These are phyloP conservation scores for Lamproptera curius DNA, from an alignment of 2,888 invertebrate species.

Conservation along the genomic window DNA sequence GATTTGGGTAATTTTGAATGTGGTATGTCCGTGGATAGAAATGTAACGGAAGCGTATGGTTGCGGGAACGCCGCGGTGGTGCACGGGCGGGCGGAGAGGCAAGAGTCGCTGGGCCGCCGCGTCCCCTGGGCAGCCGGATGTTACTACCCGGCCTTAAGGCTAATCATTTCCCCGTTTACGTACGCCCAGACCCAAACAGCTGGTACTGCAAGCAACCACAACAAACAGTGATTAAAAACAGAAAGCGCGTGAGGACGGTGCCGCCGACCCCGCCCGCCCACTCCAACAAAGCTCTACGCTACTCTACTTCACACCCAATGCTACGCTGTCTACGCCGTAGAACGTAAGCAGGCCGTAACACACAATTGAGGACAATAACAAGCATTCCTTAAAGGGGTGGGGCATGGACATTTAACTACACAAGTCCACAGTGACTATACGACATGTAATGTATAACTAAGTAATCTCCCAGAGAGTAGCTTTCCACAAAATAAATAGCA, in stretches of 20 bases:
- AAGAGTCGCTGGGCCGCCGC: constrained; percentile 25
- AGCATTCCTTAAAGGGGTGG: too few relatives aligned
- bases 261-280: constrained; percentile 45
- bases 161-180: constrained; percentile 66
- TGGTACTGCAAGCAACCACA: constrained; percentile 81
- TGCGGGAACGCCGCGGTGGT: constrained; percentile 33
- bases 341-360: constrained; percentile 6
- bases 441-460: too few relatives aligned
- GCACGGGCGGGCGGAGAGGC: constrained; percentile 24
- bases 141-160: constrained; percentile 54
- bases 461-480: too few relatives aligned
- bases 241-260: constrained; percentile 41
- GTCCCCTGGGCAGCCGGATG: constrained; percentile 37
- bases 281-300: constrained; percentile 38
- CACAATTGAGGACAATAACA: constrained; percentile 12
- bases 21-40: constrained; percentile 19
- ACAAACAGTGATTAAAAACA: constrained; percentile 55
- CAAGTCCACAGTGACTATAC: too few relatives aligned
- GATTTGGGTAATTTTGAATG: constrained; percentile 14
- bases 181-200: constrained; percentile 82
- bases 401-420: too few relatives aligned
- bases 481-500: too few relatives aligned
- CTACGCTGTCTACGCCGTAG: constrained; percentile 2
- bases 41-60: constrained; percentile 26
- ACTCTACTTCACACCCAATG: constrained; percentile 30